Evolutionary conservation across 1,140 invertebrate genomes (phyloP), one percentile per base, ranked within the genome.

Genomic region (Ylistrum balloti): DNA sequence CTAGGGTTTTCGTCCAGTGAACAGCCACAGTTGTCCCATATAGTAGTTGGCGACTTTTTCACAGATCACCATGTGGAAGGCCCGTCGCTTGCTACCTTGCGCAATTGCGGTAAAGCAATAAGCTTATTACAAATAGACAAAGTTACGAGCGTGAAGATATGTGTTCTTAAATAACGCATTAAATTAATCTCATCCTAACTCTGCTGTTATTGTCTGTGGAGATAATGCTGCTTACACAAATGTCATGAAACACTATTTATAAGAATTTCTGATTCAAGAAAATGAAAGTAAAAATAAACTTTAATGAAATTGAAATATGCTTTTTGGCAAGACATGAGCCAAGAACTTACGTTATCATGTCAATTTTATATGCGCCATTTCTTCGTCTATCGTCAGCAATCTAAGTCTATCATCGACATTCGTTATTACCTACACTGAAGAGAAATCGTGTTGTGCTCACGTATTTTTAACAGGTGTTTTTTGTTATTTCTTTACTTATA

Each of bases 311-410:
- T 28, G 22, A 7, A 28, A 74, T 28, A 74, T 28, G 28, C 28
- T 0, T n/a, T 74, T 74, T 74, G 56, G 56, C 56, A 74, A 74
- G n/a, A 74, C 56, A 74, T 9, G n/a, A 74, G 1, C 17, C 11
- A 5, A 5, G 3, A 74, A 74, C 28, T 17, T 74, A 74, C 22
- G 9, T 74, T 74, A 74, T 74, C 56, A 74, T 74, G 56, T 28
- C 56, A 74, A 74, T 5, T 74, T 28, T 74, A 28, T 74, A 28
- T 74, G 9, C 56, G n/a, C 28, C 56, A 74, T 28, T 74, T 74
- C 56, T 74, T n/a, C n/a, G 56, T 74, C 56, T 74, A 74, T 74
- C 56, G 56, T 74, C 56, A 17, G n/a, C 56, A n/a, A 74, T 74
- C 56, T 74, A 28, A 22, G 5, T 74, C 56, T 74, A 28, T 74